phyloP scores from a whole-genome alignment of 2,113 vertebrate species.

The Prunella fulvescens region DNA sequence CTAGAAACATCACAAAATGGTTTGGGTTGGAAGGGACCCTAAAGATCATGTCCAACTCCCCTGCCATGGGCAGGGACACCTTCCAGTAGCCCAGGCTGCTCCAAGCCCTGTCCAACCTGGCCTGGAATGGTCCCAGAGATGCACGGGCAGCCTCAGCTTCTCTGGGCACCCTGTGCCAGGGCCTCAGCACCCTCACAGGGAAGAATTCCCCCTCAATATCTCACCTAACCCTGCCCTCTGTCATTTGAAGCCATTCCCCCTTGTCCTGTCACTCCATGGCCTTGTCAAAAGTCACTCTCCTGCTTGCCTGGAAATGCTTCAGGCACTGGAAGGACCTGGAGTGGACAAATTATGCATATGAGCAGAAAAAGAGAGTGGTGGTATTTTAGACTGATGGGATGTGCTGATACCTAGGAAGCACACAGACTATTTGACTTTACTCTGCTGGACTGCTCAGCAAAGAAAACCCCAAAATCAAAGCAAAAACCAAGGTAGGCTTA shows the following conservation, averaged over 20 bases:
- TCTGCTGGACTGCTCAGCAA: not conserved
- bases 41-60: not conserved
- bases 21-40: not conserved
- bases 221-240: not conserved
- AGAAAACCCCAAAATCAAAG: not conserved
- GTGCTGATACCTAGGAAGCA: not conserved
- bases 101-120: not conserved
- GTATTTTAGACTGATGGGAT: not conserved
- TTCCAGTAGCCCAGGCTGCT: not conserved
- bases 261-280: not conserved
- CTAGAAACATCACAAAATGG: not conserved
- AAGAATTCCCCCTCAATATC: not conserved
- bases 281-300: not conserved
- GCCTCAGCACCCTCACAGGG: not conserved
- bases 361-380: not conserved
- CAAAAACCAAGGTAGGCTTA: not conserved
- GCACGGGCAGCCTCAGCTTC: not conserved
- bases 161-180: not conserved
- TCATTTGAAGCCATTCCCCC: not conserved
- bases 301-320: not conserved
- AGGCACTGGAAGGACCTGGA: not conserved
- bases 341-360: fast-evolving
- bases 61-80: not conserved
- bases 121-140: not conserved
- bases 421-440: not conserved